Conservation (phyloP, 1,140 invertebrate genomes). For the Lasioglossum albipes region DNA sequence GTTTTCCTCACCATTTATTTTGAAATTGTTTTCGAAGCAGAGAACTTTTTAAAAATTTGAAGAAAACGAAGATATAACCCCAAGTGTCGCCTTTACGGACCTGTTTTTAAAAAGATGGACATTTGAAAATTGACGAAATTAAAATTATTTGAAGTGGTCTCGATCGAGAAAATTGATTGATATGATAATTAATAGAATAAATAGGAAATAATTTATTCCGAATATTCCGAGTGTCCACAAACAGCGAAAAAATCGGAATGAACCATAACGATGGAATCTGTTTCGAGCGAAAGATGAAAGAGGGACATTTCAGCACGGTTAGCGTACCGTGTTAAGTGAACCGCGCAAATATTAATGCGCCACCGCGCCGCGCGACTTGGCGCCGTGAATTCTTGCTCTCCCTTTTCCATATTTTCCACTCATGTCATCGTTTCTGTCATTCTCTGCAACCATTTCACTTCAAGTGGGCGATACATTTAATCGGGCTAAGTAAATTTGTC, state of each 20-base stretch:
- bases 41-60: too few species aligned
- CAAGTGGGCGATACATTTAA: constrained; percentile 48
- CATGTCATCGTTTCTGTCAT: constrained; percentile 29
- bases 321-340: constrained; percentile 42
- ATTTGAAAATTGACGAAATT: too few species aligned
- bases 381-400: constrained; percentile 15
- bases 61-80: too few species aligned
- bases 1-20: too few species aligned
- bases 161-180: too few species aligned
- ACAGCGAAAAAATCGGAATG: neutral
- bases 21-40: too few species aligned
- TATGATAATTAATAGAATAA: too few species aligned
- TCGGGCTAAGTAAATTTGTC: constrained; percentile 49
- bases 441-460: constrained; percentile 16
- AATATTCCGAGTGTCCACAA: neutral
- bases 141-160: too few species aligned
- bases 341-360: constrained; percentile 51
- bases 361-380: constrained; percentile 9
- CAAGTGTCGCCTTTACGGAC: too few species aligned
- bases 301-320: constrained; percentile 1
- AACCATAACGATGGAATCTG: neutral
- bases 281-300: neutral
- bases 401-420: constrained; percentile 15
- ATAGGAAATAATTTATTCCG: neutral
- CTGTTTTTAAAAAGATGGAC: too few species aligned